Evolutionary conservation across 2,888 invertebrate genomes (phyloP).

Genomic region (Pyrochroa serraticornis): DNA sequence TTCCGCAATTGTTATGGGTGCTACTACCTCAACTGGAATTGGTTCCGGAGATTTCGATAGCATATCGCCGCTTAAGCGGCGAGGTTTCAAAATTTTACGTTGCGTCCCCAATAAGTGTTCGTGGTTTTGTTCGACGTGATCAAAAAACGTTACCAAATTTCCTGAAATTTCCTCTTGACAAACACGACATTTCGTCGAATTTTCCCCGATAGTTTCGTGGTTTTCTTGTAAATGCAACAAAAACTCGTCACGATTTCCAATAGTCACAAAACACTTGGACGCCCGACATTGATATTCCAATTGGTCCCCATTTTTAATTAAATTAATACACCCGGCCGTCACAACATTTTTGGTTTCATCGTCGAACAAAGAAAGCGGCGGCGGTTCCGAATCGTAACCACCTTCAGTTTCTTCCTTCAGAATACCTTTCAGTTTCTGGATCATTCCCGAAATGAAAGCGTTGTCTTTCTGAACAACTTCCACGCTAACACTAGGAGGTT

Average conservation of each 20-base stretch:
- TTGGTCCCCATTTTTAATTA: slow-evolving; percentile 32
- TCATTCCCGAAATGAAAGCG: slow-evolving; percentile 29
- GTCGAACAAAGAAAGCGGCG: slow-evolving; percentile 33
- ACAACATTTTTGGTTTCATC: slow-evolving; percentile 15
- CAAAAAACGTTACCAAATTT: slow-evolving; percentile 36
- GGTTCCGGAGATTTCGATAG: slow-evolving; percentile 51
- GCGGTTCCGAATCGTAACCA: slow-evolving; percentile 28
- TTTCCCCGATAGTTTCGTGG: slow-evolving; percentile 37
- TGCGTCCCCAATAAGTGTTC: not conserved
- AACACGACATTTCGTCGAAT: slow-evolving; percentile 23
- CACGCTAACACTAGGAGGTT: not conserved
- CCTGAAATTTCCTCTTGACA: slow-evolving; percentile 18
- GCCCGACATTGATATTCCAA: slow-evolving; percentile 48
- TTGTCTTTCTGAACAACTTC: slow-evolving; percentile 17
- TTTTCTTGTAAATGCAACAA: slow-evolving; percentile 49
- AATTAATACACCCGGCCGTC: slow-evolving; percentile 39
- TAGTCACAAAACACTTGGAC: slow-evolving; percentile 47
- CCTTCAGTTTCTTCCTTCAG: slow-evolving; percentile 31
- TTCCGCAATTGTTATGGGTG: slow-evolving; percentile 1
- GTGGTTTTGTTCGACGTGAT: slow-evolving; percentile 14
- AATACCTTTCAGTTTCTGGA: slow-evolving; percentile 42
- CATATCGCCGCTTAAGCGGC: slow-evolving; percentile 60
- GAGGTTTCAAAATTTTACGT: slow-evolving; percentile 46
- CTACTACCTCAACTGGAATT: slow-evolving; percentile 29
- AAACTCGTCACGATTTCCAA: slow-evolving; percentile 45